Evolutionary conservation across 2,797 vertebrate species (phyloP), one percentile per base, ranked within the genome.

Genomic region (Podargus strigoides): DNA sequence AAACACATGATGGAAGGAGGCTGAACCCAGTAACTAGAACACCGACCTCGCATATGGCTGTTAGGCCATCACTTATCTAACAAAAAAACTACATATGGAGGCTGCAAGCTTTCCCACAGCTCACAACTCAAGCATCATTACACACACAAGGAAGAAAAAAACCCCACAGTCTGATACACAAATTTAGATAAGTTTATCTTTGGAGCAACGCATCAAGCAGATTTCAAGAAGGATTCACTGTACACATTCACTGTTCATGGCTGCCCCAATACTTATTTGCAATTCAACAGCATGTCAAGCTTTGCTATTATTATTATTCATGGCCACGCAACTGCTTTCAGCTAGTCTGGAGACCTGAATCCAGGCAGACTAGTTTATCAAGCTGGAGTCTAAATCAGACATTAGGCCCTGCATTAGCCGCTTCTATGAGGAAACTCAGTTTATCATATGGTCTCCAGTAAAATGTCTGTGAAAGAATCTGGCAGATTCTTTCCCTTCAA

Each of bases 351-450:
- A 87, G 80, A 64, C 34, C 12, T 47, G 58, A 75, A 83, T 63
- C 63, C 59, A 72, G 81, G 68, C 77, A 76, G 81, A 86, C 85
- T 44, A 77, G 84, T 93, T 94, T 56, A 83, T 75, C 91, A 95
- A 67, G 77, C 34, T 39, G 13, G 47, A 85, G 58, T 32, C 42
- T 53, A 70, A 27, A 60, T 44, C 30, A 44, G 49, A 58, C 37
- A 23, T 24, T 13, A 75, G 72, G 58, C 14, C 24, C 17, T 79
- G 56, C 37, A 47, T 21, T n/a, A 62, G 42, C 20, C 30, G 64
- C 22, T 24, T 79, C 53, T 26, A 10, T 6, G 7, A 68, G n/a
- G 5, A 69, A 79, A 55, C 30, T 34, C 42, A 37, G 18, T 68
- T 88, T 79, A 67, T 49, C 27, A 0, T 6, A 46, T 79, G 8